Conservation (phyloP, 37 sponge, comb jelly and placozoan species). For the Theonella swinhoei region DNA sequence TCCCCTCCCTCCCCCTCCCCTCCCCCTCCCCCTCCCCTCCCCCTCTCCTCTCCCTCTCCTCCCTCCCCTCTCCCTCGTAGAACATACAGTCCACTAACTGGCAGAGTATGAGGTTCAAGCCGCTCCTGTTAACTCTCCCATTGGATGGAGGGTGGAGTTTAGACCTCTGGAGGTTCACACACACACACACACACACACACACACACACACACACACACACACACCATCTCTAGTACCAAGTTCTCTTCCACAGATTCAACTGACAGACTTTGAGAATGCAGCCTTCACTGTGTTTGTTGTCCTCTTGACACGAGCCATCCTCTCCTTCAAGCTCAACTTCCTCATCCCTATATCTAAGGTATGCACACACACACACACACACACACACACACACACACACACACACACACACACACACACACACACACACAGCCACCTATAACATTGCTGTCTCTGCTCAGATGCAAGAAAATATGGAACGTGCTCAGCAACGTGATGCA, state of each 20-base stretch:
- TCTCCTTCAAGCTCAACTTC: constrained; percentile 91
- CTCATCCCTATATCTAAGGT: constrained; percentile 95
- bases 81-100: constrained; percentile 98
- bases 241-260: constrained; percentile 70
- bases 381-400: neutral
- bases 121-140: constrained; percentile 90
- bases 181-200: neutral
- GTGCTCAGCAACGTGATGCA: constrained; percentile 82
- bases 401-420: no score
- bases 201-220: neutral
- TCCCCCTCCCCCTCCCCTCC: neutral
- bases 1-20: neutral
- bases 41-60: neutral
- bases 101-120: constrained; percentile 99
- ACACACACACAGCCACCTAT: no score
- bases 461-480: constrained; percentile 89
- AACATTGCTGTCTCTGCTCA: no score
- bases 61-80: constrained; percentile 28
- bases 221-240: no score
- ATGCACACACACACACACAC: neutral
- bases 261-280: constrained; percentile 99
- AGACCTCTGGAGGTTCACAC: constrained; percentile 81
- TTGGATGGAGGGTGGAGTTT: constrained; percentile 99
- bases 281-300: constrained; percentile 90
- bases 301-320: constrained; percentile 86